These are phyloP conservation scores for Drosophila atripex DNA, from an alignment of 2,888 invertebrate species.

Conservation along the genomic window DNA sequence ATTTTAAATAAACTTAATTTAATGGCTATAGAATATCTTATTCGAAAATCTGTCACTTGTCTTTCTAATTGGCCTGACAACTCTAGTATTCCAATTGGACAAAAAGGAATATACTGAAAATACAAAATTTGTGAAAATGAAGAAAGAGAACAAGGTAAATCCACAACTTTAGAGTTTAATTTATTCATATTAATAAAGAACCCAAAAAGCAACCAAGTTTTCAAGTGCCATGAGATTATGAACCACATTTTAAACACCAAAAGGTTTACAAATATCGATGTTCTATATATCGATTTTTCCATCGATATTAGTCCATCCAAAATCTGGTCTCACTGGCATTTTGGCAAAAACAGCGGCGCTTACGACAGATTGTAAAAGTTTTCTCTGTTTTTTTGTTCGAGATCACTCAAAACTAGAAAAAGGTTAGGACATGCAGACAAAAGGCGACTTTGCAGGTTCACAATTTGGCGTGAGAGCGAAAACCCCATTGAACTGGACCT, in stretches of 20 bases:
- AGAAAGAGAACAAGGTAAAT: not conserved
- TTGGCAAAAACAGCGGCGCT: conserved; percentile 40
- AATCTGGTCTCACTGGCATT: conserved; percentile 6
- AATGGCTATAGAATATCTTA: not conserved
- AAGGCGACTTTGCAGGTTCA: not conserved
- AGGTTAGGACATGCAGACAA: conserved; percentile 7
- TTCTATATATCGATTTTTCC: not conserved
- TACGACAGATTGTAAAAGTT: conserved; percentile 21
- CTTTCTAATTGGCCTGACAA: not conserved
- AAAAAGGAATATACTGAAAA: not conserved
- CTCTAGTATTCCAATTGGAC: not conserved
- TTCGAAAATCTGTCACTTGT: not conserved
- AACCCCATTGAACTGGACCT: not conserved
- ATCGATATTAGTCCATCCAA: not conserved
- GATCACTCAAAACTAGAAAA: conserved; percentile 22
- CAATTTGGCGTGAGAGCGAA: not conserved
- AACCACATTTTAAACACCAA: not conserved
- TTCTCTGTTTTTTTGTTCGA: conserved; percentile 35
- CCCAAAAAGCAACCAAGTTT: not conserved
- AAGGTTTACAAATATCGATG: not conserved
- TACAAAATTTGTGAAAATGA: not conserved
- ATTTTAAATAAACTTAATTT: not conserved
- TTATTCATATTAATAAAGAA: not conserved
- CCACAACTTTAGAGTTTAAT: not conserved
- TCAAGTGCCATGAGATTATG: not conserved